Evolutionary conservation across 1,140 invertebrate genomes (phyloP).

Genomic region (Episyrphus balteatus): DNA sequence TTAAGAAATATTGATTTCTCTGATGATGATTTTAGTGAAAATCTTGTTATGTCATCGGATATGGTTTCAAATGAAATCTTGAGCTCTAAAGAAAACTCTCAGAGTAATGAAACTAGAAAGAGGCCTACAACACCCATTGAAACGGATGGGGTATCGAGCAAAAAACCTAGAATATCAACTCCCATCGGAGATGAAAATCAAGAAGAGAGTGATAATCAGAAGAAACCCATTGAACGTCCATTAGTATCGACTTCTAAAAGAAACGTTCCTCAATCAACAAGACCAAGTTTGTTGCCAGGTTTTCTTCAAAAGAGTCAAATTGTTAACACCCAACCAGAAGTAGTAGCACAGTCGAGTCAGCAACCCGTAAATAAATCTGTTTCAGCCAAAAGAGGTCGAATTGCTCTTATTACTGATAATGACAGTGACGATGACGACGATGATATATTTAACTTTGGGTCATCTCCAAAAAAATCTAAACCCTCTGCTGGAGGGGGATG

Average conservation of each 20-base stretch:
- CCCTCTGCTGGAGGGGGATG: not conserved
- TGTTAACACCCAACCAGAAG: not conserved
- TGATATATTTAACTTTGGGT: slow-evolving; percentile 19
- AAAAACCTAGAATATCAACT: too few relatives aligned
- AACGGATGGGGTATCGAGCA: too few relatives aligned
- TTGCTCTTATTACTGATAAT: slow-evolving; percentile 9
- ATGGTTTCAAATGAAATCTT: not conserved
- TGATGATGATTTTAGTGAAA: not conserved
- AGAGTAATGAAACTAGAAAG: too few relatives aligned
- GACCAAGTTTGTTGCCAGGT: not conserved
- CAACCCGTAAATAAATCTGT: not conserved
- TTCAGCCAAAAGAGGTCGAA: slow-evolving; percentile 13
- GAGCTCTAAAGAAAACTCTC: too few relatives aligned
- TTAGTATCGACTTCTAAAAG: not conserved
- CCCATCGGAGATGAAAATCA: not conserved
- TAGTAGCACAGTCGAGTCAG: not conserved
- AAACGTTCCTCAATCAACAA: not conserved
- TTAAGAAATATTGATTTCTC: not conserved
- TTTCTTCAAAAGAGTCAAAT: not conserved
- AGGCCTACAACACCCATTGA: too few relatives aligned
- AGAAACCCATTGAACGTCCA: not conserved
- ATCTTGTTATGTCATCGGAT: not conserved
- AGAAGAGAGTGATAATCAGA: not conserved
- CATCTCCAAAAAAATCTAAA: not conserved
- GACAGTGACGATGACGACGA: slow-evolving; percentile 21